Evolutionary conservation across 2,113 vertebrate genomes (phyloP).

Genomic region (Ammodytes marinus): DNA sequence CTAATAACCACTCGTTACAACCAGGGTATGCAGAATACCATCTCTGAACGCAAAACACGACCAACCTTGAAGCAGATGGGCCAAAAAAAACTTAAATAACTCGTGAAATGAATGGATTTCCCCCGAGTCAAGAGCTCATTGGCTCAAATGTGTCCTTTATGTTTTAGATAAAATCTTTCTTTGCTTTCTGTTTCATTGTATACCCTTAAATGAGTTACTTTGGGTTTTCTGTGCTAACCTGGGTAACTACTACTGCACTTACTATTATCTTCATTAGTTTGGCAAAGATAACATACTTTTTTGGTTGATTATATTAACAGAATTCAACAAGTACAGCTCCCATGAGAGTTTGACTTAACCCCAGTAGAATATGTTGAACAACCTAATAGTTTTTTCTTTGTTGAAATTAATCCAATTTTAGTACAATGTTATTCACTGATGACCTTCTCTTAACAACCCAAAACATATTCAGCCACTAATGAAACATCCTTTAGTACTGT

Average conservation of each 20-base stretch:
- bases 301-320: neutral
- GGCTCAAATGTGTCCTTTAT: neutral
- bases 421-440: neutral
- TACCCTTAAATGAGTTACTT: no score
- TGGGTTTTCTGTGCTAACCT: no score
- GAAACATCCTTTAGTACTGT: neutral
- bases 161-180: neutral
- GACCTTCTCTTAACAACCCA: neutral
- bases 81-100: neutral
- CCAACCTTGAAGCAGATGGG: no score
- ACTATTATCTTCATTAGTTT: neutral
- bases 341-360: neutral
- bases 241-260: no score
- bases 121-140: neutral
- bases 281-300: no score
- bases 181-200: neutral
- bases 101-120: slow-evolving; percentile 8
- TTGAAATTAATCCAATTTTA: no score
- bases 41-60: no score
- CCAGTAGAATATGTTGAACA: neutral
- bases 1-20: no score
- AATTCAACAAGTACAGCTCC: neutral
- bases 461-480: no score
- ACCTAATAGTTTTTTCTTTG: no score
- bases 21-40: no score